Base-by-base conservation (phyloP, 2,888 invertebrate genomes). In the Strigamia crassipes region DNA sequence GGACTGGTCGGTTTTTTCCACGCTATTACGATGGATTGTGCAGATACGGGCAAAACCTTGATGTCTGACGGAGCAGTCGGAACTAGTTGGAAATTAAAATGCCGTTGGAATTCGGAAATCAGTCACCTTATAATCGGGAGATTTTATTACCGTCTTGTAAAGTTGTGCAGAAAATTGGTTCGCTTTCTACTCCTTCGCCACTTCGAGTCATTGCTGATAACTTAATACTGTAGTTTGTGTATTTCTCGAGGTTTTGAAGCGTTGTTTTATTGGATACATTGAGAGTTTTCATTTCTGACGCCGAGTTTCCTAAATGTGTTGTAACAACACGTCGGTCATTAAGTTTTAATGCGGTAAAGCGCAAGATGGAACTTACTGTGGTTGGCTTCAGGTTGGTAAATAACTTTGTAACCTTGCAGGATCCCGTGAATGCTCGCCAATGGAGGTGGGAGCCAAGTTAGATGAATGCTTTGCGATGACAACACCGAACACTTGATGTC, bases 191-290 rank as follows among this genome's bases (percentile, higher is more conserved):
- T 9, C 88, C 88, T 81, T 87, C 87, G 15, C 88, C 88, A 83
- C 86, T 87, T 41, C 87, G 84, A 5, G 88, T 88, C 84, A 85
- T 87, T 46, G 88, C 88, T 83, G 87, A 84, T 8, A 88, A 87
- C 84, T 87, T 86, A 15, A 88, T 85, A 82, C 87, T 87, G 85
- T 88, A 88, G 85, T 88, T 88, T 83, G 86, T 85, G 66, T 88
- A 85, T 41, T 84, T 84, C n/a, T 85, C 83, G 21, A 87, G 79
- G n/a, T 85, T 85, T 4, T 85, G 51, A 18, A 51, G 18, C 3
- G 51, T 51, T 51, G 10, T 15, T 51, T 51, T 51, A 18, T 1
- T 18, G 2, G 51, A 13, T 51, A 18, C 18, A 51, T 51, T 18
- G 6, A 51, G 51, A 51, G 13, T 51, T 0, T 84, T 84, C 0